Evolutionary conservation across 2,797 vertebrate species (phyloP), one percentile per base, ranked within the genome.

Genomic region (Apodemus agrarius): DNA sequence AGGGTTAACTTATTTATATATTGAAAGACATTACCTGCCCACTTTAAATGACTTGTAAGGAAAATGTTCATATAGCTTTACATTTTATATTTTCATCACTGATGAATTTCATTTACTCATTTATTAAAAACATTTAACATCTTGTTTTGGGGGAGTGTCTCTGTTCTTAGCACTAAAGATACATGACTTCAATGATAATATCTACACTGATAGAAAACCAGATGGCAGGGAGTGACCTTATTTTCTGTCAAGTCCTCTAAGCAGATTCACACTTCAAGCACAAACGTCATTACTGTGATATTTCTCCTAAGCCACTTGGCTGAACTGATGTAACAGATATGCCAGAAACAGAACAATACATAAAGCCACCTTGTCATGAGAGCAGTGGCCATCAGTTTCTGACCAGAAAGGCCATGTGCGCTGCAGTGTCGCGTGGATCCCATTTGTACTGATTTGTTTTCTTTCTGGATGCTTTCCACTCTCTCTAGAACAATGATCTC

Each of bases 311-410:
- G 75, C 75, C 75, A 76, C 43, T 46, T 76, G 75, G 75, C 40
- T 76, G 13, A 46, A 46, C 24, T 34, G 78, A 17, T 61, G n/a
- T 10, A 40, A 11, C 46, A 34, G 76, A 63, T 34, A 24, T 78
- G 80, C 72, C 88, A 95, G 57, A 76, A 87, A 61, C 3, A 90
- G 84, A 92, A 96, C 63, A 94, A 90, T 93, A 52, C 54, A 93
- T 65, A 97, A 95, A 88, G 14, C 76, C 74, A 37, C 74, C 92
- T 94, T 87, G 95, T 96, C 74, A 79, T 92, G 84, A 85, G 75
- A 59, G 22, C 40, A 80, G 49, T 72, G 37, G 21, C 83, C 65
- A 65, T 75, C 63, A 52, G 0, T 81, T 85, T 95, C 37, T 63
- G 92, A 43, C 26, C 43, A 72, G 81, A 96, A 96, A 97, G 65